phyloP scores from a whole-genome alignment of 2,113 vertebrate species.

The Pitta sordida region DNA sequence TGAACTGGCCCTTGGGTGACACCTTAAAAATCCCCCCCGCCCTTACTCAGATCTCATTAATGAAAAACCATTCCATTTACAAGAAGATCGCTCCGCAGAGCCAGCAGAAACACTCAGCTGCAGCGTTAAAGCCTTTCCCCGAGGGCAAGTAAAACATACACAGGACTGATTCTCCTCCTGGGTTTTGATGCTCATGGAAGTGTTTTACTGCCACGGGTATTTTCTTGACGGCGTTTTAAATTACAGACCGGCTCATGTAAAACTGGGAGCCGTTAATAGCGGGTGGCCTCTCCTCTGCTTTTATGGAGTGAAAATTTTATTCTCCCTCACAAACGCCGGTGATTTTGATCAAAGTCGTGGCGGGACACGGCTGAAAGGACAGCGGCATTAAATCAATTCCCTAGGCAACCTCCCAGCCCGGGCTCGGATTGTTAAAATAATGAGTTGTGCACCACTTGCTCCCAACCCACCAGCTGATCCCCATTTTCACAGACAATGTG shows the following conservation, averaged over 20 bases:
- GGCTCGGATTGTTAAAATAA: constrained; percentile 65
- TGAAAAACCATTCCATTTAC: not conserved
- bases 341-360: constrained; percentile 52
- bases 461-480: constrained; percentile 66
- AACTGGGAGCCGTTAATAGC: not conserved
- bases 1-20: not conserved
- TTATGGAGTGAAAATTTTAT: not conserved
- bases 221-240: not conserved
- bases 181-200: not conserved
- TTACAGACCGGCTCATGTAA: not conserved
- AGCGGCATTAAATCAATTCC: constrained; percentile 55
- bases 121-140: not conserved
- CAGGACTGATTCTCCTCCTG: not conserved
- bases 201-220: not conserved
- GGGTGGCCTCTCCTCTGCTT: not conserved
- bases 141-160: not conserved
- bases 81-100: not conserved
- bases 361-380: constrained; percentile 41
- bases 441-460: constrained; percentile 61
- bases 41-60: not conserved
- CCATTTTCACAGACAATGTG: constrained; percentile 55
- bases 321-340: not conserved
- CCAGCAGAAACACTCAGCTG: not conserved
- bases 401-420: constrained; percentile 61
- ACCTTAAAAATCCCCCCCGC: not conserved